Conservation (phyloP, 2,113 vertebrate genomes). For the Malaclemys terrapin region DNA sequence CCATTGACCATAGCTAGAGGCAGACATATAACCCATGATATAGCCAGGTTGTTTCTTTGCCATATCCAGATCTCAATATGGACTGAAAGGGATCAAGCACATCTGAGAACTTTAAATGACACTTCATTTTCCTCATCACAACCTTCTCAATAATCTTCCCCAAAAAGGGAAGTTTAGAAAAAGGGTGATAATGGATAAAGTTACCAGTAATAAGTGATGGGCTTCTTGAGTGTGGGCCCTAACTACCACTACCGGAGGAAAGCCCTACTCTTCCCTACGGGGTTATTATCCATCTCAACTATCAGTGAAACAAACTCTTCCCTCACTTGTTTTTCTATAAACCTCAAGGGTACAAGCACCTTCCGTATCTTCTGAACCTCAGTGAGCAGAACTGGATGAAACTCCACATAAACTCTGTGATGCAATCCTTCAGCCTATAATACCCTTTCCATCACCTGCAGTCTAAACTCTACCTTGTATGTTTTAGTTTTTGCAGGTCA, state of each 20-base stretch:
- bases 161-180: background rate
- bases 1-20: background rate
- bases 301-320: background rate
- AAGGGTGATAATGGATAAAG: background rate
- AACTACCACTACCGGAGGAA: background rate
- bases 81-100: background rate
- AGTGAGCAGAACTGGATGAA: background rate
- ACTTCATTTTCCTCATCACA: background rate
- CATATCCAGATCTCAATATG: background rate
- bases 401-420: background rate
- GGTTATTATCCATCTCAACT: background rate
- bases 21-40: background rate
- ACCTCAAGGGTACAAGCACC: background rate
- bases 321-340: background rate
- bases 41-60: background rate
- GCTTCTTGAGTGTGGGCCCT: background rate
- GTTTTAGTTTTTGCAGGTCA: background rate
- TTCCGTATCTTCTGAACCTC: background rate
- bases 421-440: background rate
- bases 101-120: background rate
- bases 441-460: background rate
- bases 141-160: background rate
- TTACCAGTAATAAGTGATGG: background rate
- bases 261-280: background rate
- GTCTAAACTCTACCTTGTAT: background rate